Conservation (phyloP, 2,797 vertebrate species). For the Ara ararauna region DNA sequence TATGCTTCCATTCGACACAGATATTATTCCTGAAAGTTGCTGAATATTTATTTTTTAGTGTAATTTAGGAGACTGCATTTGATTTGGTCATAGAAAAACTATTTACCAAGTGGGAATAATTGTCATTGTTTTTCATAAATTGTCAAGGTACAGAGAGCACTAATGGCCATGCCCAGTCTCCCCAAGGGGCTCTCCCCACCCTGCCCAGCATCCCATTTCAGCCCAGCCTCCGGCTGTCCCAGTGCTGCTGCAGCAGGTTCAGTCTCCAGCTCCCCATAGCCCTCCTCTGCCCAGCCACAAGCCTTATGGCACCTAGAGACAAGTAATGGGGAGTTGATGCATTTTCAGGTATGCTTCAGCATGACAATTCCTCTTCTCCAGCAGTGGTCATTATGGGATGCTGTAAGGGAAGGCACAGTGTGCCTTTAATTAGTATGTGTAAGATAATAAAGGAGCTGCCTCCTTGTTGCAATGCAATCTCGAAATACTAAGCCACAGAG, state of each 20-base stretch:
- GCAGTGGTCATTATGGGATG: background rate
- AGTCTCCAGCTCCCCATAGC: background rate
- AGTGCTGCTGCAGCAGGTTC: rapidly evolving
- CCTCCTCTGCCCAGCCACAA: background rate
- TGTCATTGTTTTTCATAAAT: background rate
- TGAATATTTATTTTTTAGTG: background rate
- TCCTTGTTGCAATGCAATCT: background rate
- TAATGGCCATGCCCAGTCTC: background rate
- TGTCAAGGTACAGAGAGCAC: background rate
- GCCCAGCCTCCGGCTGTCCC: background rate
- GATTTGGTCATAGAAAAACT: background rate
- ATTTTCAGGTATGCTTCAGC: background rate
- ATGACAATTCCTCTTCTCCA: background rate
- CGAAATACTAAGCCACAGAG: background rate
- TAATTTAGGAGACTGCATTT: background rate
- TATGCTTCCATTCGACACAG: background rate
- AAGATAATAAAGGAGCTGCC: background rate
- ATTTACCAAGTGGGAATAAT: background rate
- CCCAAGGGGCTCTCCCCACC: background rate
- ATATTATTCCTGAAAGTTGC: background rate
- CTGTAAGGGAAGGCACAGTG: background rate
- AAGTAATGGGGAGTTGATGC: background rate
- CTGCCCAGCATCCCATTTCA: background rate
- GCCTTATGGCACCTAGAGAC: background rate
- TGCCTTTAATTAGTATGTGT: background rate